Base-by-base conservation (phyloP, 2,113 vertebrate genomes). In the Indicator indicator region DNA sequence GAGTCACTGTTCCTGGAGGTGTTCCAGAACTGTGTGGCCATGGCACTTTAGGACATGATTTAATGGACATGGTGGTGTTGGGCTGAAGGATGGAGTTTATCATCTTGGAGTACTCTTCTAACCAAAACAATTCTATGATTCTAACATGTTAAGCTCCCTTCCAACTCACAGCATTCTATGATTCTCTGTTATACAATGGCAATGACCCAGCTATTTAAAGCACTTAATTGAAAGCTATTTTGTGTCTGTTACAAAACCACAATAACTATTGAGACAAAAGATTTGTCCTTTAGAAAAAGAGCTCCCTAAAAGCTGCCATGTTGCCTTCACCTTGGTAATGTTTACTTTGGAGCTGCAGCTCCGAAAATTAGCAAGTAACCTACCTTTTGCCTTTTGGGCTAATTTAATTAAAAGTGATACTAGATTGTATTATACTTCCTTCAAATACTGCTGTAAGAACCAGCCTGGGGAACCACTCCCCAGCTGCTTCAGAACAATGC, bases 401-500 rank as follows among this genome's bases (percentile, higher is more conserved):
- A 86, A 85, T 94, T 94, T 96, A 95, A 94, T 97, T 81, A 92
- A 93, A 93, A 92, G 44, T 0, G 2, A 94, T 93, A 71, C 11
- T 76, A 89, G 67, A 94, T 94, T 68, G 38, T 46, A 95, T 95
- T 96, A 94, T 93, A 11, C 33, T 21, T 94, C 63, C 56, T 94
- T 86, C 91, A 90, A 96, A 94, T 38, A 76, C 38, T 56, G 24
- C 62, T 93, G 72, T 83, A 73, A 90, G 94, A 87, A 92, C 48
- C 63, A 93, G 54, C 63, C 86, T 82, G 74, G 89, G 83, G 89
- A 95, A 48, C 42, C 42, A 68, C 44, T 96, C 89, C 72, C 84
- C 97, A 92, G 89, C 50, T 95, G 78, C 76, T 91, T 95, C 73
- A 88, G 59, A 83, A 84, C 74, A 85, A 90, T 77, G 54, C 32